Conservation (phyloP, 2,797 vertebrate species). For the Galaxias olidus region DNA sequence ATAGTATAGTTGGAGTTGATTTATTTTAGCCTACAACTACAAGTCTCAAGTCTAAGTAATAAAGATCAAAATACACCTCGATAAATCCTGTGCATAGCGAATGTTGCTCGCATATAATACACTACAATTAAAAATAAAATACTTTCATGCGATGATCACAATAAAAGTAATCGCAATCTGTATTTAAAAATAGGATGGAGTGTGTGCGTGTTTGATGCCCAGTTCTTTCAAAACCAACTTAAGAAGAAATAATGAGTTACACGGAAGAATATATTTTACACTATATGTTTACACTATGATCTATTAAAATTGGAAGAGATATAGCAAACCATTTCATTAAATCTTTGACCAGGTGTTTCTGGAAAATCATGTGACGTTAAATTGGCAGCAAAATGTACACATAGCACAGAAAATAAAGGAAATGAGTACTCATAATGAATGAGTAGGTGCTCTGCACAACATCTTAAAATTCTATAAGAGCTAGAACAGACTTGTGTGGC, state of each 20-base stretch:
- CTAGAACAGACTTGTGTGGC: no score
- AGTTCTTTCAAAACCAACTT: neutral
- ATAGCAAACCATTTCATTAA: slow-evolving; percentile 29
- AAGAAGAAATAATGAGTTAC: neutral
- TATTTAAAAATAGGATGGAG: no score
- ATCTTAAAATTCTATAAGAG: slow-evolving; percentile 37
- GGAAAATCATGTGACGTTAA: slow-evolving; percentile 40
- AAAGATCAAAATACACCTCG: no score
- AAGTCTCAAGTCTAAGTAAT: no score
- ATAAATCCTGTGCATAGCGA: no score
- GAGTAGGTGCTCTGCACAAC: slow-evolving; percentile 34
- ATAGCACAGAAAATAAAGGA: slow-evolving; percentile 45
- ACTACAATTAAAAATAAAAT: no score
- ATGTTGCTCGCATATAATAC: no score
- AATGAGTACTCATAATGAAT: slow-evolving; percentile 34
- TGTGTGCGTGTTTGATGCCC: no score
- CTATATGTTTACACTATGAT: slow-evolving; percentile 51
- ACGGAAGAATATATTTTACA: slow-evolving; percentile 40
- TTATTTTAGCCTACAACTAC: no score
- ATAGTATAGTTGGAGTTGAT: no score
- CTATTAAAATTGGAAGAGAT: slow-evolving; percentile 29
- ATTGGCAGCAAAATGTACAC: slow-evolving; percentile 49
- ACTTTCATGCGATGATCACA: no score
- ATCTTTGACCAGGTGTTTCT: slow-evolving; percentile 7
- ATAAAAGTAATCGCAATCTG: no score